These are phyloP conservation scores for Amblyteles armatorius DNA, from an alignment of 2,888 invertebrate genomes.

Conservation along the genomic window DNA sequence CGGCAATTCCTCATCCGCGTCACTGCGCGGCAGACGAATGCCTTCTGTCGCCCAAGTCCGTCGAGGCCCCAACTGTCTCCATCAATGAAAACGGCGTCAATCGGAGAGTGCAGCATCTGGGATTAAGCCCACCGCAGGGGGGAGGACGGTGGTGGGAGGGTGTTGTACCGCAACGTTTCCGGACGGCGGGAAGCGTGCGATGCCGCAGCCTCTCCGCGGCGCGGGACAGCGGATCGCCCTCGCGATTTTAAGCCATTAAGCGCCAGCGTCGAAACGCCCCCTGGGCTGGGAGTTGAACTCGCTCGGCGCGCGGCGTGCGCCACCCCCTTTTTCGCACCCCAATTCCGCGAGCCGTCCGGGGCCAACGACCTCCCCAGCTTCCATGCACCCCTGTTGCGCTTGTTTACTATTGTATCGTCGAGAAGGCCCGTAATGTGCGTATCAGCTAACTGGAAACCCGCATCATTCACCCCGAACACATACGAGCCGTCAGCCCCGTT, in stretches of 20 bases:
- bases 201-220: slow-evolving; percentile 43
- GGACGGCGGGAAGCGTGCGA: not conserved
- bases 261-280: slow-evolving; percentile 77
- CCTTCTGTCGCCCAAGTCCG: too few species aligned
- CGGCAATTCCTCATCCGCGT: too few species aligned
- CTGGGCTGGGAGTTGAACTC: slow-evolving; percentile 74
- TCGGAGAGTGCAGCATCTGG: not conserved
- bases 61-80: not conserved
- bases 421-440: slow-evolving; percentile 64
- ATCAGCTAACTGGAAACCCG: not conserved
- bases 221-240: slow-evolving; percentile 52
- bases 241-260: slow-evolving; percentile 73
- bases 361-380: slow-evolving; percentile 73
- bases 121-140: not conserved
- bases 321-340: slow-evolving; percentile 77
- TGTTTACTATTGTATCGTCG: slow-evolving; percentile 84
- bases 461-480: not conserved
- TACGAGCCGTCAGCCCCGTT: not conserved
- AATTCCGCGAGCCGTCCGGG: slow-evolving; percentile 71
- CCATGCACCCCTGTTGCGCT: slow-evolving; percentile 80
- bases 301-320: slow-evolving; percentile 65
- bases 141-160: not conserved
- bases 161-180: not conserved
- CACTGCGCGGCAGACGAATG: not conserved
- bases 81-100: not conserved